These are phyloP conservation scores for Mythimna lalbum DNA, from an alignment of 2,888 invertebrate genomes.

Conservation along the genomic window DNA sequence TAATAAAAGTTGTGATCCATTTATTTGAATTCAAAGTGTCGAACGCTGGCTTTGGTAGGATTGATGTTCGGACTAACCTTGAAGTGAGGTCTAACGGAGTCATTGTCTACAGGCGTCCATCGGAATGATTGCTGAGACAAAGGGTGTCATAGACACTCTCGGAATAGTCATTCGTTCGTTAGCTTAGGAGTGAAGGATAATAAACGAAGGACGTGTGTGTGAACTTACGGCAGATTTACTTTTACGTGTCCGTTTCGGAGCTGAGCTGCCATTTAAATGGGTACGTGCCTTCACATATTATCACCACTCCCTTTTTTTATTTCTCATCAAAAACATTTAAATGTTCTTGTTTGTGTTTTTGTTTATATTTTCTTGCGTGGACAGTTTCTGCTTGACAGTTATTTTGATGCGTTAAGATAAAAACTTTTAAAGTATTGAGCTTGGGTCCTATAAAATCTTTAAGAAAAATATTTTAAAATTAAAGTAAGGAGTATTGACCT, in stretches of 20 bases:
- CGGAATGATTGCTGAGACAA: conserved; percentile 27
- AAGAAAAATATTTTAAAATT: neutral
- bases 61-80: conserved; percentile 33
- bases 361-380: too few species aligned
- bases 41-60: conserved; percentile 24
- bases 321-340: conserved; percentile 27
- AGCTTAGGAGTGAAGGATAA: conserved; percentile 66
- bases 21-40: conserved; percentile 36
- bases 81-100: conserved; percentile 29
- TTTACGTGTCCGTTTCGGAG: conserved; percentile 58
- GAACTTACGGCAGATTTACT: conserved; percentile 72
- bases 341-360: conserved; percentile 40
- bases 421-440: conserved; percentile 8
- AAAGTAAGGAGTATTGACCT: neutral
- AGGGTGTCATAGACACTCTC: conserved; percentile 46
- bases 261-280: conserved; percentile 62
- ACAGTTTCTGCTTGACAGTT: conserved; percentile 9
- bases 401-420: conserved; percentile 9
- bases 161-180: conserved; percentile 63
- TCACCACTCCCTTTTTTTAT: conserved; percentile 50
- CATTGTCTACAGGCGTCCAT: conserved; percentile 45
- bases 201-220: conserved; percentile 76
- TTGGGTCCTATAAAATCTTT: neutral
- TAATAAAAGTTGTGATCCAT: conserved; percentile 47
- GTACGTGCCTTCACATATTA: conserved; percentile 61